A percentile compares a stretch with the other conserved stretches of the same genome.
phyloP scores from a whole-genome alignment of 2,888 invertebrate genomes.

The Hyalella azteca region DNA sequence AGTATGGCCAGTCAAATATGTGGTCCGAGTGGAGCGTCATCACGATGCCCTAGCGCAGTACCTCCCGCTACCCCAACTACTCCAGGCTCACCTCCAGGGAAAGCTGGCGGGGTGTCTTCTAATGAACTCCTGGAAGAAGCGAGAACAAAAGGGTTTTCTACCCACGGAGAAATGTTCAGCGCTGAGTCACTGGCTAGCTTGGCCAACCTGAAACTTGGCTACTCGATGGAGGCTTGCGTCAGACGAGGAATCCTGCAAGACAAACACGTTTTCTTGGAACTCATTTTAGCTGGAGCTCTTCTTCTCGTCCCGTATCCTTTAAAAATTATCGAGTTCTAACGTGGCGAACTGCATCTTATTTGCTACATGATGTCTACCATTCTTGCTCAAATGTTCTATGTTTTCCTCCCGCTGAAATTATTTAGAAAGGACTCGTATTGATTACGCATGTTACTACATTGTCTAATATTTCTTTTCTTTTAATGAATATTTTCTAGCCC shows the following conservation, averaged over 20 bases:
- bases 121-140: slow-evolving; percentile 45
- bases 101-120: slow-evolving; percentile 43
- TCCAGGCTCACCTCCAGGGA: not conserved
- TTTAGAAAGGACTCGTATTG: too few species aligned
- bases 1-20: slow-evolving; percentile 55
- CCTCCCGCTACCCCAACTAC: slow-evolving; percentile 26
- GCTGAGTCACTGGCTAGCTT: slow-evolving; percentile 46
- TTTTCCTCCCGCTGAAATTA: too few species aligned
- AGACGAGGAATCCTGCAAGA: slow-evolving; percentile 47
- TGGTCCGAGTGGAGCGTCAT: not conserved
- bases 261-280: slow-evolving; percentile 41
- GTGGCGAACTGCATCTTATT: too few species aligned
- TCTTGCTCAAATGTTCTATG: not conserved
- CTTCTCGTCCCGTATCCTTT: slow-evolving; percentile 58
- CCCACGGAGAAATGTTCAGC: slow-evolving; percentile 57
- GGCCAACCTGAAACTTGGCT: slow-evolving; percentile 43
- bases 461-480: too few species aligned
- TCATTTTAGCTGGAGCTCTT: slow-evolving; percentile 51
- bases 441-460: too few species aligned
- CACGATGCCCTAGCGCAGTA: slow-evolving; percentile 40
- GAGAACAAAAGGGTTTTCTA: slow-evolving; percentile 38
- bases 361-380: not conserved
- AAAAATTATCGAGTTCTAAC: not conserved
- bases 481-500: too few species aligned
- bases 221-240: slow-evolving; percentile 45